Conservation (phyloP, 2,113 vertebrate genomes). For the Tiliqua scincoides region DNA sequence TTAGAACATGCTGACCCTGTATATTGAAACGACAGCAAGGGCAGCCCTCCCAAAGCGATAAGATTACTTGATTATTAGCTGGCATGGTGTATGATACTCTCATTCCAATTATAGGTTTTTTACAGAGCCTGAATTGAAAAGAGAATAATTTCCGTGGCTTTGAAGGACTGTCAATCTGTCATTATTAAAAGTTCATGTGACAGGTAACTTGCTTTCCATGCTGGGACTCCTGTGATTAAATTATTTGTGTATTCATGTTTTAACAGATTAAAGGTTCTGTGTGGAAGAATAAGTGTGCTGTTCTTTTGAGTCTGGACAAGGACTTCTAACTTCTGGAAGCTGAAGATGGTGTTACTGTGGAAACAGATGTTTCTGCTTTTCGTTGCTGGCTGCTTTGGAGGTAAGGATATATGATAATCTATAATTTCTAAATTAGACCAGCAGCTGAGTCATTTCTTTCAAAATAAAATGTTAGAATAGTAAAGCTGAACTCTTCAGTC, state of each 20-base stretch:
- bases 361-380: slow-evolving; percentile 90
- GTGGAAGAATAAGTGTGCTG: slow-evolving; percentile 76
- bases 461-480: neutral
- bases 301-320: slow-evolving; percentile 80
- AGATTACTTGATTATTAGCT: neutral
- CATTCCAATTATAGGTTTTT: neutral
- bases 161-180: neutral
- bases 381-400: slow-evolving; percentile 90
- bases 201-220: neutral
- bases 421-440: slow-evolving; percentile 13
- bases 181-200: slow-evolving; percentile 16
- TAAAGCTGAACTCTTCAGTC: neutral
- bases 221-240: neutral
- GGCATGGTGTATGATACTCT: neutral
- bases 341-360: slow-evolving; percentile 96
- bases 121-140: neutral
- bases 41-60: neutral
- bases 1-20: neutral
- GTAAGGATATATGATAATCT: slow-evolving; percentile 76
- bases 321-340: slow-evolving; percentile 76
- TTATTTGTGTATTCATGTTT: slow-evolving; percentile 47
- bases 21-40: neutral
- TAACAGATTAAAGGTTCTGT: slow-evolving; percentile 85
- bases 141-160: neutral
- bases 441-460: neutral